Evolutionary conservation across 2,113 vertebrate genomes (phyloP), one percentile per base, ranked within the genome.

Genomic region (Pleuronectes platessa): DNA sequence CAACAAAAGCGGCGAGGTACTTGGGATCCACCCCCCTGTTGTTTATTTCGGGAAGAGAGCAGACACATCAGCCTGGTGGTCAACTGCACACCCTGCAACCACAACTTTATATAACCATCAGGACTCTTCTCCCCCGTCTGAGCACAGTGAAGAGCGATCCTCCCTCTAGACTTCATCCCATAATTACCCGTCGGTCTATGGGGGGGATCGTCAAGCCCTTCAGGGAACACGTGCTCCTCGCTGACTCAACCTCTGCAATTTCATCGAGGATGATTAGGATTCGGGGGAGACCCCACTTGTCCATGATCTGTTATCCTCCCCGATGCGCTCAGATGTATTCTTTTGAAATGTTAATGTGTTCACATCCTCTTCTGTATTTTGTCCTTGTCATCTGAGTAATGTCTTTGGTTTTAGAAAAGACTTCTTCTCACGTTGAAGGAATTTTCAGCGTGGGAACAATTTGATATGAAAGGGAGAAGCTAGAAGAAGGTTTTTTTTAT

Each of bases 301-400:
- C 47, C 27, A 60, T 81, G 71, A 83, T 83, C 35, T 69, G 76
- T 74, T 68, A 68, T 76, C 61, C 64, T 67, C 20, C 42, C 47
- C 66, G 37, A 69, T 59, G 68, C 24, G 37, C 45, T 83, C 74
- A 79, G 49, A 78, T 70, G 40, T 71, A n/a, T 71, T 86, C 71
- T 64, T 82, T 75, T 73, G 66, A 86, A 76, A 87, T 90, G 88
- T 75, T 76, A 88, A 91, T 89, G n/a, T 62, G 37, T 27, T 51
- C 69, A 40, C 68, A 77, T 75, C 77, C 67, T 78, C 53, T 61
- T 61, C 66, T 55, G 31, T 74, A 42, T 81, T 87, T 76, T 76
- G 60, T 78, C 49, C 59, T 14, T 54, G 8, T 75, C 24, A 37
- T 77, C 64, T 66, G 72, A 68, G 56, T 73, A 79, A 75, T 53